Conservation (phyloP, 35 echinoderm and acorn worm genomes). For the Diadema setosum region DNA sequence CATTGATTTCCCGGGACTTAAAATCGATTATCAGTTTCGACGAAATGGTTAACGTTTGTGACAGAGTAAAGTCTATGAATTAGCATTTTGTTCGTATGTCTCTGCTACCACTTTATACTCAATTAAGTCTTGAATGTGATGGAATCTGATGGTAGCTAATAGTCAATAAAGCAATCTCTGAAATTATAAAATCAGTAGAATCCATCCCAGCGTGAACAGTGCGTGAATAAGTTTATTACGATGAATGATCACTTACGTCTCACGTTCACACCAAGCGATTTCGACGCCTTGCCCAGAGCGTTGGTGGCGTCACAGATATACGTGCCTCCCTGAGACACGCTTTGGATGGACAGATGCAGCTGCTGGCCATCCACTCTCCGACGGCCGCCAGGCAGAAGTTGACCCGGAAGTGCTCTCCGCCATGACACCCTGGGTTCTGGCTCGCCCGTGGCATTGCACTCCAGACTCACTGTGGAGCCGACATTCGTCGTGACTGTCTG, state of each 20-base stretch:
- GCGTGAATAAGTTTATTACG: neutral
- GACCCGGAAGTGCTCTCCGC: neutral
- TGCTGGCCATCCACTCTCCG: neutral
- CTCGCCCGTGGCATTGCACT: constrained; percentile 41
- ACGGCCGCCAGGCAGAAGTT: neutral
- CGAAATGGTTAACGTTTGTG: no score
- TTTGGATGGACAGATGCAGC: neutral
- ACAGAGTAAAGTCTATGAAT: no score
- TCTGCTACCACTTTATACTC: no score
- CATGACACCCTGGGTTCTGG: constrained; percentile 21
- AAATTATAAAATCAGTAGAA: neutral
- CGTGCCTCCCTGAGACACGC: constrained; percentile 3
- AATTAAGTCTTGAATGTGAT: neutral
- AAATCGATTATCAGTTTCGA: no score
- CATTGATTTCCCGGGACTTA: no score
- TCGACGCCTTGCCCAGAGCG: neutral
- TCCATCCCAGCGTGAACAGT: neutral
- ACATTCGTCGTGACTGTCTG: neutral
- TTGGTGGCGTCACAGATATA: constrained; percentile 39
- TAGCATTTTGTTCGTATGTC: no score
- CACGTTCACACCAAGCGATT: neutral
- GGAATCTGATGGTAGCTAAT: neutral
- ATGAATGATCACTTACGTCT: constrained; percentile 53
- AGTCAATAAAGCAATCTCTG: neutral
- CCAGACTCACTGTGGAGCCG: neutral